Conservation (phyloP, 2,797 vertebrate genomes). For the Sus cebifrons region DNA sequence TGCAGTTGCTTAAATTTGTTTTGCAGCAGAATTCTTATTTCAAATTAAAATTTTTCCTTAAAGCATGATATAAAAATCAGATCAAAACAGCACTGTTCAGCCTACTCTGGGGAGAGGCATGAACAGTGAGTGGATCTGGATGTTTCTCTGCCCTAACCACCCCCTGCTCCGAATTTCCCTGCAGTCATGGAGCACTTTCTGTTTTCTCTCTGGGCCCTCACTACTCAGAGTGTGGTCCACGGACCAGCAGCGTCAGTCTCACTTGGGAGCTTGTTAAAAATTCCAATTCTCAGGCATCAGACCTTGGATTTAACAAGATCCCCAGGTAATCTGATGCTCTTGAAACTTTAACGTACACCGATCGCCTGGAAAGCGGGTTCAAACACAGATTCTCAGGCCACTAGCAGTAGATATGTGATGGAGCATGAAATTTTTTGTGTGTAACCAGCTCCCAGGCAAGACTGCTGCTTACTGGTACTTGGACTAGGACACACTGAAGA, state of each 20-base stretch:
- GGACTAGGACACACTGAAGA: neutral
- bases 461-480: neutral
- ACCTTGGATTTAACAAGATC: neutral
- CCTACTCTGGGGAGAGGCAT: neutral
- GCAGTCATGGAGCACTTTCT: neutral
- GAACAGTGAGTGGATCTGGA: neutral
- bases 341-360: neutral
- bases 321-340: neutral
- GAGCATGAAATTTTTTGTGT: neutral
- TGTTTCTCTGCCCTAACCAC: neutral
- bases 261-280: neutral
- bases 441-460: neutral
- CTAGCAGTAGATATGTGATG: neutral
- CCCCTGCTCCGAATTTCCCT: neutral
- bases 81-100: neutral
- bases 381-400: neutral
- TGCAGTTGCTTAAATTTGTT: conserved; percentile 70
- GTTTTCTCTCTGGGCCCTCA: neutral
- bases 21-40: conserved; percentile 73
- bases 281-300: neutral
- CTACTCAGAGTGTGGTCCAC: neutral
- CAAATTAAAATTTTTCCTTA: conserved; percentile 68
- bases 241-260: neutral
- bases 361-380: neutral
- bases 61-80: neutral